A percentile compares a stretch with the other conserved stretches of the same genome.
phyloP scores from a whole-genome alignment of 2,113 vertebrate species.

The Siniperca knerii region DNA sequence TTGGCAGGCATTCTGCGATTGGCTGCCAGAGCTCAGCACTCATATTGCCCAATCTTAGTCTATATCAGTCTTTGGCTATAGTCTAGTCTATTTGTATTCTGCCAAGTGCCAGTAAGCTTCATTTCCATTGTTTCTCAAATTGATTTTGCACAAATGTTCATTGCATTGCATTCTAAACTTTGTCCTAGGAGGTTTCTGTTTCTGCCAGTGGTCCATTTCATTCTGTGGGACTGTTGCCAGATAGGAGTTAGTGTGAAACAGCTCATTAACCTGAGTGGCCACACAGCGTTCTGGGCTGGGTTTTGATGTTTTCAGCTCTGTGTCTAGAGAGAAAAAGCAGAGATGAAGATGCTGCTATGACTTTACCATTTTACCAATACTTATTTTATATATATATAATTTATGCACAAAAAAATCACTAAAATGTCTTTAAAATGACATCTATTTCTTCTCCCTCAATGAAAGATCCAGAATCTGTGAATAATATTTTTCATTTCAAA shows the following conservation, averaged over 20 bases:
- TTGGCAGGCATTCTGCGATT: neutral
- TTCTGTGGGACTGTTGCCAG: slow-evolving; percentile 16
- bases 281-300: neutral
- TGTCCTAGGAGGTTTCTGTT: neutral
- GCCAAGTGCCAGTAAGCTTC: neutral
- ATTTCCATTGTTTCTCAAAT: slow-evolving; percentile 29
- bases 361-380: neutral
- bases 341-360: neutral
- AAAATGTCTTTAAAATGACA: too few relatives aligned
- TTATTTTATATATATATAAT: neutral
- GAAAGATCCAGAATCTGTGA: too few relatives aligned
- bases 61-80: slow-evolving; percentile 16
- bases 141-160: slow-evolving; percentile 25
- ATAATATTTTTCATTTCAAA: too few relatives aligned
- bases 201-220: slow-evolving; percentile 24
- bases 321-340: neutral
- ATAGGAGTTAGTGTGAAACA: slow-evolving; percentile 12
- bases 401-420: too few relatives aligned
- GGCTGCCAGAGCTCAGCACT: neutral
- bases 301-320: slow-evolving; percentile 14
- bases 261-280: slow-evolving; percentile 25
- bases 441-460: too few relatives aligned
- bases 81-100: neutral
- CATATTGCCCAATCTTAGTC: neutral
- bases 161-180: neutral